phyloP scores from a whole-genome alignment of 2,888 invertebrate species.

The Drosophila paracracens region DNA sequence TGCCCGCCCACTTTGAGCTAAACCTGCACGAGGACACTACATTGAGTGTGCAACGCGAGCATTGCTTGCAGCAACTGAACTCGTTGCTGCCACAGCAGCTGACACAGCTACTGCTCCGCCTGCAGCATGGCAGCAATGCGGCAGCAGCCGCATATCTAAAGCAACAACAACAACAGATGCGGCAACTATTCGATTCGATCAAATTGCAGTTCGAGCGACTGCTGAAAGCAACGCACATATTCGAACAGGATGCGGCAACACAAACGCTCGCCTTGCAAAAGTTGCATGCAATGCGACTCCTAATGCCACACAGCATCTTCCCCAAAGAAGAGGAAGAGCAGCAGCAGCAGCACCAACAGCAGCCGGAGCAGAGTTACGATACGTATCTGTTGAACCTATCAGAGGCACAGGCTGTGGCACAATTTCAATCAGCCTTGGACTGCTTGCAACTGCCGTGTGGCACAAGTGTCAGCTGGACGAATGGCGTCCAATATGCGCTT shows the following conservation, averaged over 20 bases:
- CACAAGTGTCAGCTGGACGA: neutral
- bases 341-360: neutral
- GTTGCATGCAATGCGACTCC: constrained; percentile 70
- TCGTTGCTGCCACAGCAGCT: constrained; percentile 71
- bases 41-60: constrained; percentile 60
- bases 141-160: constrained; percentile 33
- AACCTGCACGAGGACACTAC: constrained; percentile 69
- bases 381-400: constrained; percentile 71
- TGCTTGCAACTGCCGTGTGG: constrained; percentile 43
- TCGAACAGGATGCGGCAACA: constrained; percentile 63
- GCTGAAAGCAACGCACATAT: constrained; percentile 68
- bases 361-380: constrained; percentile 56
- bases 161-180: constrained; percentile 42
- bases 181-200: constrained; percentile 61
- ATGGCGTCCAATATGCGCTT: constrained; percentile 8
- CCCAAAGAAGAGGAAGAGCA: neutral
- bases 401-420: constrained; percentile 24
- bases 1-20: constrained; percentile 79
- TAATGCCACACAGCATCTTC: constrained; percentile 52
- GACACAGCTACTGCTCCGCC: constrained; percentile 58
- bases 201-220: constrained; percentile 75
- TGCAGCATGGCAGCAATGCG: constrained; percentile 61
- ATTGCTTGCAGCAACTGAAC: constrained; percentile 71
- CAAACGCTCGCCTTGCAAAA: constrained; percentile 69
- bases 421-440: constrained; percentile 50